Evolutionary conservation across 2,113 vertebrate species (phyloP).

Genomic region (Microcebus jonahi): DNA sequence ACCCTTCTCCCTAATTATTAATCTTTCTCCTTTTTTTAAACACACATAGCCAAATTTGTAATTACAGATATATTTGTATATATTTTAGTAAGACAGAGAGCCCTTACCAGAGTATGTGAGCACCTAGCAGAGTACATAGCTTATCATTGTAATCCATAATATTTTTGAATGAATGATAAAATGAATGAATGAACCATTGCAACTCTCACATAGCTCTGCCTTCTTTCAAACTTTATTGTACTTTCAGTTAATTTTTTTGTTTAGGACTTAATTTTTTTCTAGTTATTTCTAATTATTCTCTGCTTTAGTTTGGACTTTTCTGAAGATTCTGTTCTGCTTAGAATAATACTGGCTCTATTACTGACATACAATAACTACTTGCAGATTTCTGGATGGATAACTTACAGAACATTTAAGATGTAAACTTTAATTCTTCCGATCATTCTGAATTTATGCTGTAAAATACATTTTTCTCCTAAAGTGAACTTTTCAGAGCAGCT

Average conservation of each 20-base stretch:
- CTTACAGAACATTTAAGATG: background rate
- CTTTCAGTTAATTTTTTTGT: background rate
- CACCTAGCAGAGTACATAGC: background rate
- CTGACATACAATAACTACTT: background rate
- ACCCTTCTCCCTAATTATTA: background rate
- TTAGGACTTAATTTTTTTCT: background rate
- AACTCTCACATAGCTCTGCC: background rate
- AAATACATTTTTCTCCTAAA: background rate
- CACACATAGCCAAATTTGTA: background rate
- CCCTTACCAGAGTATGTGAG: background rate
- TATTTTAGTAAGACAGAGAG: background rate
- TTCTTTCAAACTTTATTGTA: background rate
- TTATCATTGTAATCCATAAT: background rate
- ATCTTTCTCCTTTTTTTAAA: background rate
- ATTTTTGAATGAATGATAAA: background rate
- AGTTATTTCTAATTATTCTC: background rate
- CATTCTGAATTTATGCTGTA: background rate
- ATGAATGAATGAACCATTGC: background rate
- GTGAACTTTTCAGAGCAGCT: background rate
- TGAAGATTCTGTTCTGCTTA: background rate
- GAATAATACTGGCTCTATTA: background rate
- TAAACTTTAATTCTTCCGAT: background rate
- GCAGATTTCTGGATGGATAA: background rate
- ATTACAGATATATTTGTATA: background rate
- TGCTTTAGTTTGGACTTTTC: background rate